Evolutionary conservation across 2,888 invertebrate species (phyloP), one percentile per base, ranked within the genome.

Genomic region (Idaea straminata): DNA sequence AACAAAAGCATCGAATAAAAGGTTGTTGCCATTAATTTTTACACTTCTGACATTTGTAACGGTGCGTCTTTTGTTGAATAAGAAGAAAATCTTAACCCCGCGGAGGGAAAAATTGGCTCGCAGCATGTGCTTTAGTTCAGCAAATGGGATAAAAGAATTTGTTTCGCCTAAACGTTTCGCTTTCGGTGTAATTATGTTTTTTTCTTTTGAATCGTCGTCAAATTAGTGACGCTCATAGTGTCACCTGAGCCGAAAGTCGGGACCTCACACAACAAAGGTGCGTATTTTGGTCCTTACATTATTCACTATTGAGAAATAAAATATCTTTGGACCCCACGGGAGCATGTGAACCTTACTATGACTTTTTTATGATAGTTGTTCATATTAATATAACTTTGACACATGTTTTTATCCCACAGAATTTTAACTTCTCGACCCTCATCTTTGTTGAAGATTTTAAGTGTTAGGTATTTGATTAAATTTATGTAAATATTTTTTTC

Each of bases 1-100:
- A 83, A 92, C 92, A 92, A 92, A 85, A 76, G 84, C 70, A 68
- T 75, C 78, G 82, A 89, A 90, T 89, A 89, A 90, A 91, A 87
- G 91, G 83, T 85, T 89, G 86, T 87, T 84, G 86, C 89, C 88
- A 91, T 92, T 89, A 89, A 91, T 92, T 90, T 86, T 82, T 84
- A 83, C 77, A 87, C 84, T 88, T 87, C 85, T 87, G 91, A 91
- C 92, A 88, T 84, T 88, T 81, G 83, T 91, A 91, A 91, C 89
- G 86, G 91, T 83, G 82, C 78, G 81, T 81, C 85, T 83, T 87
- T 92, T 88, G 85, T 87, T 72, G 75, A 69, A 70, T 70, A 65
- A 75, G 77, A 73, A 74, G 73, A 80, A 80, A 79, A 83, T 79
- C 79, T 84, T 84, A 85, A 83, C 81, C 84, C 83, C 77, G 80